Percentiles rank a stretch among this genome's conserved stretches.
phyloP scores from a whole-genome alignment of 2,888 invertebrate genomes.

The Tiphia femorata region DNA sequence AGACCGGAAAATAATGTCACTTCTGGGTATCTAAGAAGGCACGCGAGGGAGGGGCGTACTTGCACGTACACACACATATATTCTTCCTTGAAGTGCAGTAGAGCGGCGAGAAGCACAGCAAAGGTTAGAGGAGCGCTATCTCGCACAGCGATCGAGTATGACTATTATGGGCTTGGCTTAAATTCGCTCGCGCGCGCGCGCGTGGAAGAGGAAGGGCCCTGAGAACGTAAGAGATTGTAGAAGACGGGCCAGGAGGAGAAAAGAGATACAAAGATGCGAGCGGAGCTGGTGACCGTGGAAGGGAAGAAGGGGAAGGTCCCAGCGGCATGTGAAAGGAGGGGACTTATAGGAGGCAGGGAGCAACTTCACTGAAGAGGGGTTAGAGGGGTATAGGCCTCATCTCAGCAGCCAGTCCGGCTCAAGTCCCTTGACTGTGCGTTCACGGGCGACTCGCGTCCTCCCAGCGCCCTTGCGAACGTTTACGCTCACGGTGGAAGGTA shows the following conservation, averaged over 20 bases:
- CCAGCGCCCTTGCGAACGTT: slow-evolving; percentile 1
- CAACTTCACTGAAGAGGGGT: slow-evolving; percentile 23
- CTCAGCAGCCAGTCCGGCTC: slow-evolving; percentile 54
- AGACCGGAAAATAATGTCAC: too few species aligned
- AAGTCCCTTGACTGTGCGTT: slow-evolving; percentile 48
- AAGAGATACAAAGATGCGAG: slow-evolving; percentile 2
- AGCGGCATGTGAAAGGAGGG: slow-evolving; percentile 32
- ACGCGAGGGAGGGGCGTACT: too few species aligned
- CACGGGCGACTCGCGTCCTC: slow-evolving; percentile 23
- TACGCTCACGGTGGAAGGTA: not conserved
- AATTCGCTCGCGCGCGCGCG: too few species aligned
- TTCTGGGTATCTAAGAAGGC: too few species aligned
- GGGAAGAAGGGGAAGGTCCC: slow-evolving; percentile 20
- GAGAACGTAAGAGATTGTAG: too few species aligned
- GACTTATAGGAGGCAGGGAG: slow-evolving; percentile 28
- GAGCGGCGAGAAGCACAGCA: too few species aligned
- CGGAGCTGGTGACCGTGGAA: slow-evolving; percentile 13
- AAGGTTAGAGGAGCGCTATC: too few species aligned
- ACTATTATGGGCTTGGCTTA: too few species aligned
- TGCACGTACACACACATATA: too few species aligned
- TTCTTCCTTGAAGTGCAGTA: too few species aligned
- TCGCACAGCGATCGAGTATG: too few species aligned
- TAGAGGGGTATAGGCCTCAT: slow-evolving; percentile 51
- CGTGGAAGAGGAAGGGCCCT: not conserved
- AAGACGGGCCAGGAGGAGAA: not conserved